Percentiles rank a stretch among this genome's conserved stretches.
Conservation (phyloP, 2,113 vertebrate genomes). For the Orthonyx spaldingii region DNA sequence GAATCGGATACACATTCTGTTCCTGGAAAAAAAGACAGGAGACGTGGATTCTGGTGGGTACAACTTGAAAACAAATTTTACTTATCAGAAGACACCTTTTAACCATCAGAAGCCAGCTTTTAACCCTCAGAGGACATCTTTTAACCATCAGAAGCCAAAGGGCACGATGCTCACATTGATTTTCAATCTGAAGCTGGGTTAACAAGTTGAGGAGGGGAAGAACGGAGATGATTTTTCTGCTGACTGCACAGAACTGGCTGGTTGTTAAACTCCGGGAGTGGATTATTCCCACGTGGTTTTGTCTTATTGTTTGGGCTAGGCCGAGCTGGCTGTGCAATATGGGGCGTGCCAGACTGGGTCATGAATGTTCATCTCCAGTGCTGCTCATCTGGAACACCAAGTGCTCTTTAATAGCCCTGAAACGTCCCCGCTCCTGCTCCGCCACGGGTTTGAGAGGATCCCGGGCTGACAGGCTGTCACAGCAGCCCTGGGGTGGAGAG, state of each 20-base stretch:
- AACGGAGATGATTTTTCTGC: background rate
- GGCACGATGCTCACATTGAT: rapidly evolving
- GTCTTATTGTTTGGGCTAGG: background rate
- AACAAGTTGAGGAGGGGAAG: background rate
- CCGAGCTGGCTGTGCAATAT: background rate
- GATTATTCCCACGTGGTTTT: rapidly evolving
- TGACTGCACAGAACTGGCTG: background rate
- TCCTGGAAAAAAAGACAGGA: background rate
- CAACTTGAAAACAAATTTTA: background rate
- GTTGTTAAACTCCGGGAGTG: background rate
- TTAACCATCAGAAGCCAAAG: background rate
- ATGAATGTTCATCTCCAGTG: rapidly evolving
- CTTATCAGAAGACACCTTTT: background rate
- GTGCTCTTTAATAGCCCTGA: background rate
- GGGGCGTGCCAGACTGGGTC: background rate
- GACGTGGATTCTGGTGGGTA: background rate
- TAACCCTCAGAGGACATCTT: background rate
- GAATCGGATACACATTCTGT: rapidly evolving
- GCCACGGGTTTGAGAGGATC: background rate
- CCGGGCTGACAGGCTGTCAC: background rate
- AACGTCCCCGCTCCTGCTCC: background rate
- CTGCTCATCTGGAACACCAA: background rate
- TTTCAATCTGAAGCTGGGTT: background rate
- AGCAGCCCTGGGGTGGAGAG: background rate
- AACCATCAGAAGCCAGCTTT: background rate